These are phyloP conservation scores for Clarias magur DNA, from an alignment of 2,113 vertebrate species.

Conservation along the genomic window DNA sequence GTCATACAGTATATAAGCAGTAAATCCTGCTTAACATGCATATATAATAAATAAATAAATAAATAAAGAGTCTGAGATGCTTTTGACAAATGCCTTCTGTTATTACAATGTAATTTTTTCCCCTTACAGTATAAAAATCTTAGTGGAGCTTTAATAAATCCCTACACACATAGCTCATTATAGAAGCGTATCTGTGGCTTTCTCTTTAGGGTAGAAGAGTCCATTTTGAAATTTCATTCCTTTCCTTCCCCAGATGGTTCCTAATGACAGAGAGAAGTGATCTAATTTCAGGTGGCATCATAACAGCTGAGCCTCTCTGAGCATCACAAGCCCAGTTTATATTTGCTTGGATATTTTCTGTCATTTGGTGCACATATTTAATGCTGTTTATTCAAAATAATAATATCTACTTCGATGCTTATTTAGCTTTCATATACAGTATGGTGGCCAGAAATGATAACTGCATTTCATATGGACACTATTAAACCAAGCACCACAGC, in stretches of 20 bases:
- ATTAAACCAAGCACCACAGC: neutral
- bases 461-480: neutral
- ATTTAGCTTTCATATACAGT: neutral
- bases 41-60: neutral
- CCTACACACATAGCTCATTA: neutral
- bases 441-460: neutral
- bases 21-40: neutral
- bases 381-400: neutral
- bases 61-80: neutral
- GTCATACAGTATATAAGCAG: neutral
- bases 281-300: constrained; percentile 13
- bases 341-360: neutral
- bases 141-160: neutral
- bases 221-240: constrained; percentile 9
- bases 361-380: neutral
- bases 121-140: neutral
- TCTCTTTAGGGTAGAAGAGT: neutral
- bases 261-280: constrained; percentile 13
- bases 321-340: neutral
- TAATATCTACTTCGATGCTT: neutral
- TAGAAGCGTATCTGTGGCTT: neutral
- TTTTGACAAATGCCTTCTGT: neutral
- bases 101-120: neutral
- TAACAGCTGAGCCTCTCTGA: constrained; percentile 25
- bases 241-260: neutral